A percentile compares a stretch with the other conserved stretches of the same genome.
phyloP scores from a whole-genome alignment of 2,888 invertebrate genomes.

The Rhogogaster chlorosoma region DNA sequence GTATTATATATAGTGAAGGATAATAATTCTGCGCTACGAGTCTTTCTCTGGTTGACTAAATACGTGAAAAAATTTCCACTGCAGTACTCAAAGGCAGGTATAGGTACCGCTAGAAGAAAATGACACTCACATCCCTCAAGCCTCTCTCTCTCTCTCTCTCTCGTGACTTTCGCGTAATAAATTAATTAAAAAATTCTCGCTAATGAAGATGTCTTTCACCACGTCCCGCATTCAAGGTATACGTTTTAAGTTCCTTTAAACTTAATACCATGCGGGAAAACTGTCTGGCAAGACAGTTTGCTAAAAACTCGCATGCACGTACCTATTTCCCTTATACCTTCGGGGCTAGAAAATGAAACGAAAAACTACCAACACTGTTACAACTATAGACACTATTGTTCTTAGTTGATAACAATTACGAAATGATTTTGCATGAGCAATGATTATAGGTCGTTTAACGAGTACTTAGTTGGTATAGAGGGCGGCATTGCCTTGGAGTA shows the following conservation, averaged over 20 bases:
- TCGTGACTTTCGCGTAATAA: conserved; percentile 48
- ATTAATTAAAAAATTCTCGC: conserved; percentile 41
- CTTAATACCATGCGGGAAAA: background rate
- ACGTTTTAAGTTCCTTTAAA: background rate
- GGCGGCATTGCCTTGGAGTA: background rate
- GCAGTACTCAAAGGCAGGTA: background rate
- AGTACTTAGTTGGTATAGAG: background rate
- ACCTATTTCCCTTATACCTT: background rate
- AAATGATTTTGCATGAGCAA: background rate
- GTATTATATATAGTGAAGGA: background rate
- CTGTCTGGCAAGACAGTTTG: background rate
- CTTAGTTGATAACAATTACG: background rate
- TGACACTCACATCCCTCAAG: conserved; percentile 40
- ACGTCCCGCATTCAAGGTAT: background rate
- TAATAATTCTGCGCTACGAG: background rate
- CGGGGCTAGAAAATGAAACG: background rate
- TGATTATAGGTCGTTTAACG: background rate
- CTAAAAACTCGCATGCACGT: background rate
- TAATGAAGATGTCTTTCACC: conserved; percentile 41
- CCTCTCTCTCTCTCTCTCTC: conserved; percentile 53
- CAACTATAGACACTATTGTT: too few species aligned
- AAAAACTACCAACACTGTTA: background rate
- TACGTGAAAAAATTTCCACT: background rate
- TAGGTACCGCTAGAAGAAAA: background rate
- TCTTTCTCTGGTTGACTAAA: background rate